phyloP scores from a whole-genome alignment of 2,888 invertebrate genomes.

The Lobophora halterata region DNA sequence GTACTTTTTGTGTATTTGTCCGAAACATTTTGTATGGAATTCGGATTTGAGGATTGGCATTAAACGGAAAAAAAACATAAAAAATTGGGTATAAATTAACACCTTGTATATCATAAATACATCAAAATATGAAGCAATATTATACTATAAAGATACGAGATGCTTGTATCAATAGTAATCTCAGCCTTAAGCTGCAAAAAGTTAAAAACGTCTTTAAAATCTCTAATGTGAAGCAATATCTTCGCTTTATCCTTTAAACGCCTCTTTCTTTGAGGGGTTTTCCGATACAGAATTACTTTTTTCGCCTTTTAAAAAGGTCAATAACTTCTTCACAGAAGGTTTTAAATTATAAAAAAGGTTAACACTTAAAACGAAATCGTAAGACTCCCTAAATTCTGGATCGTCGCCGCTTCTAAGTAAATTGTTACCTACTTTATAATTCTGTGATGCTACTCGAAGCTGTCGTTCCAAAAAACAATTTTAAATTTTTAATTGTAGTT shows the following conservation, averaged over 20 bases:
- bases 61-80: no score
- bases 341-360: slow-evolving; percentile 31
- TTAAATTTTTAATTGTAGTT: no score
- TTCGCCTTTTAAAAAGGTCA: slow-evolving; percentile 43
- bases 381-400: slow-evolving; percentile 14
- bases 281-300: slow-evolving; percentile 46
- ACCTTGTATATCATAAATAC: no score
- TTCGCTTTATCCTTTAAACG: slow-evolving; percentile 30
- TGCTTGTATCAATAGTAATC: no score
- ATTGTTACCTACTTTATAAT: background rate
- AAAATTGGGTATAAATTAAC: no score
- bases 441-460: no score
- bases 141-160: no score
- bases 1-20: no score
- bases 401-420: slow-evolving; percentile 2
- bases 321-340: slow-evolving; percentile 42
- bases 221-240: slow-evolving; percentile 32
- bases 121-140: no score
- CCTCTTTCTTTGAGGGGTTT: slow-evolving; percentile 32
- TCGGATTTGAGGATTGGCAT: no score
- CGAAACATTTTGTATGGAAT: no score
- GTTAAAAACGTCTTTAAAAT: slow-evolving; percentile 27
- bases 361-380: slow-evolving; percentile 13
- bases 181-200: slow-evolving; percentile 1
- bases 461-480: no score